A percentile compares a stretch with the other conserved stretches of the same genome.
Conservation (phyloP, 2,888 invertebrate species). For the Perithous albicinctus region DNA sequence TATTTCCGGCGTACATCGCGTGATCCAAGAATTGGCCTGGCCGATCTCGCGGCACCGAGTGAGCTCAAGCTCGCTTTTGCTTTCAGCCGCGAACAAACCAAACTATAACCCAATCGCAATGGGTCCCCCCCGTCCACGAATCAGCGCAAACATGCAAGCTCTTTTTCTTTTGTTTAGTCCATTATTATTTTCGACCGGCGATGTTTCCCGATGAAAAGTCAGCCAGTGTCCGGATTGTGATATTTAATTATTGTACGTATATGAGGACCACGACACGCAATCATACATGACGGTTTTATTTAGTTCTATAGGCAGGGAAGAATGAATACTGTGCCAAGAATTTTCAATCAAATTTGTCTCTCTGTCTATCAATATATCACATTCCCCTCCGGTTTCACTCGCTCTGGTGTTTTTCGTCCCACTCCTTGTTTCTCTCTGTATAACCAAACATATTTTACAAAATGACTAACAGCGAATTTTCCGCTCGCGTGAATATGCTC, state of each 20-base stretch:
- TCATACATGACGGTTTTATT: conserved; percentile 14
- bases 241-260: conserved; percentile 33
- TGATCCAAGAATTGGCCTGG: conserved; percentile 75
- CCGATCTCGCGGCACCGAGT: conserved; percentile 69
- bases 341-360: conserved; percentile 55
- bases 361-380: conserved; percentile 34
- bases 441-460: conserved; percentile 66
- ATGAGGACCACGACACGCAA: too few relatives aligned
- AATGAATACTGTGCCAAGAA: conserved; percentile 26
- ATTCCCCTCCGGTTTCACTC: conserved; percentile 29
- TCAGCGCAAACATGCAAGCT: conserved; percentile 54
- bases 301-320: background rate
- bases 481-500: conserved; percentile 60
- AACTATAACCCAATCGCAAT: conserved; percentile 44
- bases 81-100: conserved; percentile 54
- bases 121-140: conserved; percentile 26
- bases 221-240: background rate
- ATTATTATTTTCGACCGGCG: conserved; percentile 49
- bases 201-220: conserved; percentile 37
- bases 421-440: conserved; percentile 18
- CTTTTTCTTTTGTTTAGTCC: conserved; percentile 41
- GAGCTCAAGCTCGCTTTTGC: conserved; percentile 52
- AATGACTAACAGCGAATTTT: conserved; percentile 63
- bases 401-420: background rate
- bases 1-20: conserved; percentile 80